Percentiles rank a stretch among this genome's conserved stretches.
Conservation (phyloP, 2,888 invertebrate species). For the Maniola hyperantus region DNA sequence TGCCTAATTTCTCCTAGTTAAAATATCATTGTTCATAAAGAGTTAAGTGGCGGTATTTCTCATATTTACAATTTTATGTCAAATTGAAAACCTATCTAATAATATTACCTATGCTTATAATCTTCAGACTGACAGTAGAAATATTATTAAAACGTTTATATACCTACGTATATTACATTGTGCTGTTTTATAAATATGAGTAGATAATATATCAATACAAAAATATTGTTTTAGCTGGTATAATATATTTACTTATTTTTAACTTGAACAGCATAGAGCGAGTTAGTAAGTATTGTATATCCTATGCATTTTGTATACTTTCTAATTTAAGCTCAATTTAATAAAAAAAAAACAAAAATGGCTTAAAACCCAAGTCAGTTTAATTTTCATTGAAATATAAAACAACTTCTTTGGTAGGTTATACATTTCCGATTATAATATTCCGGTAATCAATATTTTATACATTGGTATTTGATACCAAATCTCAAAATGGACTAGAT, state of each 20-base stretch:
- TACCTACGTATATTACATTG: neutral
- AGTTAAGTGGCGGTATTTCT: no score
- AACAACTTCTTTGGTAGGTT: slow-evolving; percentile 39
- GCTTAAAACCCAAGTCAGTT: neutral
- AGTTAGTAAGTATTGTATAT: neutral
- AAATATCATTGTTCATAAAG: no score
- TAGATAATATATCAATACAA: slow-evolving; percentile 7
- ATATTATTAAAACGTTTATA: neutral
- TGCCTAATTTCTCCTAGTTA: no score
- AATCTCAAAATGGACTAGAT: slow-evolving; percentile 30
- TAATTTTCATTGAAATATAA: neutral
- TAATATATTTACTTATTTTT: neutral
- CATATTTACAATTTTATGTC: no score
- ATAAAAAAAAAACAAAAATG: neutral
- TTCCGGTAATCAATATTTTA: no score
- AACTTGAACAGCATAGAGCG: neutral
- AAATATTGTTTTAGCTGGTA: neutral
- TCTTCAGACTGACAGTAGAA: neutral
- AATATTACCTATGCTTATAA: no score
- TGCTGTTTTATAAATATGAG: neutral
- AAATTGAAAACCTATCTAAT: no score
- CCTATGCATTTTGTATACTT: neutral
- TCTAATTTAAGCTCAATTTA: neutral
- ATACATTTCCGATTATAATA: neutral
- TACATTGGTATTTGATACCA: slow-evolving; percentile 39